Percentiles rank a stretch among this genome's conserved stretches.
phyloP scores from a whole-genome alignment of 2,797 vertebrate species.

The Squalus acanthias region DNA sequence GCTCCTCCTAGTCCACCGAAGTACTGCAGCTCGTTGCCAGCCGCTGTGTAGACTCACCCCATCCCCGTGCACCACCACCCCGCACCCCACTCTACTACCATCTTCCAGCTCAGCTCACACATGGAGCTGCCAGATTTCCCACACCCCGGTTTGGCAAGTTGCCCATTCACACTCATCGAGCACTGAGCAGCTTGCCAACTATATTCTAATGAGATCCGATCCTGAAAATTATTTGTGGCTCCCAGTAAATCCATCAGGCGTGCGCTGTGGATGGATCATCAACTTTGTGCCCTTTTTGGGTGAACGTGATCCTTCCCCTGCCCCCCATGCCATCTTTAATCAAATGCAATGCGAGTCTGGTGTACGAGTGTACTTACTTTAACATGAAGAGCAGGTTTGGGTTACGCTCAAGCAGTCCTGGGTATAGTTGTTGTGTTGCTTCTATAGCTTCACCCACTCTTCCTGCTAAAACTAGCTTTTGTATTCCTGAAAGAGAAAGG shows the following conservation, averaged over 20 bases:
- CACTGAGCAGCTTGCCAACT: background rate
- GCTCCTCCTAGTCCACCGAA: background rate
- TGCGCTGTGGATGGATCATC: background rate
- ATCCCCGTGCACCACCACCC: background rate
- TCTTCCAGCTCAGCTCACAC: background rate
- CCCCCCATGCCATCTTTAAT: background rate
- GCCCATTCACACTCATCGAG: background rate
- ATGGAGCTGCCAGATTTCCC: background rate
- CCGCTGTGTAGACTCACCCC: background rate
- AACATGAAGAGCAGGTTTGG: constrained; percentile 97
- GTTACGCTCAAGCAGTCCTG: constrained; percentile 89
- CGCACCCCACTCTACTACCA: background rate
- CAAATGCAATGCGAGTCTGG: background rate
- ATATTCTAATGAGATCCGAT: background rate
- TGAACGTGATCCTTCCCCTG: background rate
- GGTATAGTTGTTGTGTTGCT: constrained; percentile 88
- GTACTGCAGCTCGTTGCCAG: background rate
- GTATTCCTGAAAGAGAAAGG: constrained; percentile 78
- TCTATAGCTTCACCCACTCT: constrained; percentile 94
- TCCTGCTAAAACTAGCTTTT: constrained; percentile 93
- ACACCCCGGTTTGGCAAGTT: background rate
- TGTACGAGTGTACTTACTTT: constrained; percentile 71
- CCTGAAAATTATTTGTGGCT: background rate
- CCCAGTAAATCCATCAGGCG: background rate
- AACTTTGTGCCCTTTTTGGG: background rate